Percentiles rank a stretch among this genome's conserved stretches.
Conservation (phyloP, 2,888 invertebrate genomes). For the Hirtodrosophila cameraria region DNA sequence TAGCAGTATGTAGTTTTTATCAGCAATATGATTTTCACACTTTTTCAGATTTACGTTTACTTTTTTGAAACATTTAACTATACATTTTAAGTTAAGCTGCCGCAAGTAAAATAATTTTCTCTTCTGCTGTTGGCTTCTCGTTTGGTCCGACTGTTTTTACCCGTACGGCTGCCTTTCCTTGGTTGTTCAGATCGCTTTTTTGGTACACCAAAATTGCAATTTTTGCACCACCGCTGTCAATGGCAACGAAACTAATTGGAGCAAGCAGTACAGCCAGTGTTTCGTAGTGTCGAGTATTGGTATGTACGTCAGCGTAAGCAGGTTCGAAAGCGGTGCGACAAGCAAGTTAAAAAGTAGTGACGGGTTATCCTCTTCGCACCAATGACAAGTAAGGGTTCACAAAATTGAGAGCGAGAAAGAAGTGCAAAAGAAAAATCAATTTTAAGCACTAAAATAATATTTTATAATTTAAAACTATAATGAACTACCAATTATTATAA, state of each 20-base stretch:
- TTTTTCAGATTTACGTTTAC: constrained; percentile 1
- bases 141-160: constrained; percentile 51
- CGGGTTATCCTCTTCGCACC: constrained; percentile 68
- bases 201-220: constrained; percentile 84
- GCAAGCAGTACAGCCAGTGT: constrained; percentile 65
- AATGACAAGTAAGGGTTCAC: constrained; percentile 34
- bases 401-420: constrained; percentile 55
- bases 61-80: constrained; percentile 19
- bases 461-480: constrained; percentile 21
- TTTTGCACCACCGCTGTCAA: constrained; percentile 82
- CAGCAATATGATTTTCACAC: constrained; percentile 8
- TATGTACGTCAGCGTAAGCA: constrained; percentile 47
- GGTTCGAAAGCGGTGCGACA: constrained; percentile 48
- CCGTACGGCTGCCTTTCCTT: constrained; percentile 62
- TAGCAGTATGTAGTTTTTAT: constrained; percentile 3
- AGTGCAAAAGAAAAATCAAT: constrained; percentile 69
- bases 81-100: constrained; percentile 1
- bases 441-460: constrained; percentile 56
- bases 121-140: constrained; percentile 27
- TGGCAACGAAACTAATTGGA: constrained; percentile 68
- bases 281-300: constrained; percentile 33
- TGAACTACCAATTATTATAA: background rate
- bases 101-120: constrained; percentile 21
- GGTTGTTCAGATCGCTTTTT: constrained; percentile 72
- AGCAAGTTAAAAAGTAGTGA: constrained; percentile 49